phyloP scores from a whole-genome alignment of 1,140 invertebrate species.

The Dermatophagoides farinae region DNA sequence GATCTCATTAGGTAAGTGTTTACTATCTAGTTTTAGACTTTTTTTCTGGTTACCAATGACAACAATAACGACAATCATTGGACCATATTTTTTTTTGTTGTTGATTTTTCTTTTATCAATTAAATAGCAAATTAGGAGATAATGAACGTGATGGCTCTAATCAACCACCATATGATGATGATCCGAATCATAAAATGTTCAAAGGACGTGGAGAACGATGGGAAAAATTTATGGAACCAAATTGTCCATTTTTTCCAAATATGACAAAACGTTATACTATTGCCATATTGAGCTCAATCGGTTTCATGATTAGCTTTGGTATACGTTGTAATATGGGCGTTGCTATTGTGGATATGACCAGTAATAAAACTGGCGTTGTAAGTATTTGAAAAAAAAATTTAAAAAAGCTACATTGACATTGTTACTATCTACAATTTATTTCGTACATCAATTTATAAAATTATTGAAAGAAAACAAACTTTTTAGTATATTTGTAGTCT shows the following conservation, averaged over 20 bases:
- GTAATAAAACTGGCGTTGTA: slow-evolving; percentile 25
- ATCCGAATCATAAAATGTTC: not conserved
- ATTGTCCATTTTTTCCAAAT: slow-evolving; percentile 47
- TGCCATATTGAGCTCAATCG: slow-evolving; percentile 58
- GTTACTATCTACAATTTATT: not conserved
- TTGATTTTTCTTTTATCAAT: not conserved
- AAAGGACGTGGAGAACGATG: slow-evolving; percentile 8
- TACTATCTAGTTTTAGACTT: not conserved
- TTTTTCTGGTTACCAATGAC: too few relatives aligned
- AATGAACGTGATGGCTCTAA: not conserved
- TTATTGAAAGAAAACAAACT: too few relatives aligned
- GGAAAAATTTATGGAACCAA: slow-evolving; percentile 34
- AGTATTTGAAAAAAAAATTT: slow-evolving; percentile 8
- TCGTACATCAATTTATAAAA: too few relatives aligned
- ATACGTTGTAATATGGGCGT: slow-evolving; percentile 93
- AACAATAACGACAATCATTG: not conserved
- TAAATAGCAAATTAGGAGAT: slow-evolving; percentile 1
- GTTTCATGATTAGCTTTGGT: slow-evolving; percentile 79
- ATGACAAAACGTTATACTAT: slow-evolving; percentile 68
- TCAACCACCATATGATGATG: not conserved
- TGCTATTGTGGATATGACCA: slow-evolving; percentile 56
- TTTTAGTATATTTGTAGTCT: too few relatives aligned
- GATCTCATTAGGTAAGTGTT: slow-evolving; percentile 7
- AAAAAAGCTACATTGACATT: not conserved
- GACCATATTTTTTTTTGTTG: not conserved